Base-by-base conservation (phyloP, 2,797 vertebrate species). In the Micrastur ruficollis region DNA sequence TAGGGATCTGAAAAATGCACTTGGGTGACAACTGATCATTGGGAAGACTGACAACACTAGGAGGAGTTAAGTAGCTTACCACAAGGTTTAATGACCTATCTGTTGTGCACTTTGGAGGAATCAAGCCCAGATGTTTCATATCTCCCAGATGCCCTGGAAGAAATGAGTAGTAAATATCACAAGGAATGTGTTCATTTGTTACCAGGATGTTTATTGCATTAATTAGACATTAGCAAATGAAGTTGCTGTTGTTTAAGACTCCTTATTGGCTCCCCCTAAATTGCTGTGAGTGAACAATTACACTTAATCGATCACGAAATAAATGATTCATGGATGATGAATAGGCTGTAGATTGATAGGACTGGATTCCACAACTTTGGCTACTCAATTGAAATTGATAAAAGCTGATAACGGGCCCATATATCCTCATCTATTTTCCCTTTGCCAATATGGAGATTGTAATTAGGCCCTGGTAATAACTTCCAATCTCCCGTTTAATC, bases 301-400 rank as follows among this genome's bases (percentile, higher is more conserved):
- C 98, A 98, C 96, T 98, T 98, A 99, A 99, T 99, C 99, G 98
- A 99, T 99, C 99, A 99, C 98, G 96, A 98, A 99, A 99, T 99
- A 99, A 99, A 99, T 99, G 99, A 99, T 99, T 99, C 99, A 99
- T 98, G 98, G 98, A 99, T 99, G 99, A 99, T 99, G 98, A 99
- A 99, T 99, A 98, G 98, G 97, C 97, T 98, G 97, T 98, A 98
- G 98, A 99, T 99, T 99, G 99, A 98, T 98, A 98, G 98, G 97
- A 98, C 98, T 99, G 98, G 97, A 98, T 98, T 96, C 97, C 98
- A 98, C 98, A 98, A 99, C 98, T 99, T 98, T 98, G 98, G 98
- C 98, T 98, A 98, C 98, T 98, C 98, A 98, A 98, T 98, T 99
- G 98, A 99, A 99, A 99, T 99, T 99, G 99, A 99, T 99, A 98